These are phyloP conservation scores for Prietella phreatophila DNA, from an alignment of 2,113 vertebrate genomes.

Conservation along the genomic window DNA sequence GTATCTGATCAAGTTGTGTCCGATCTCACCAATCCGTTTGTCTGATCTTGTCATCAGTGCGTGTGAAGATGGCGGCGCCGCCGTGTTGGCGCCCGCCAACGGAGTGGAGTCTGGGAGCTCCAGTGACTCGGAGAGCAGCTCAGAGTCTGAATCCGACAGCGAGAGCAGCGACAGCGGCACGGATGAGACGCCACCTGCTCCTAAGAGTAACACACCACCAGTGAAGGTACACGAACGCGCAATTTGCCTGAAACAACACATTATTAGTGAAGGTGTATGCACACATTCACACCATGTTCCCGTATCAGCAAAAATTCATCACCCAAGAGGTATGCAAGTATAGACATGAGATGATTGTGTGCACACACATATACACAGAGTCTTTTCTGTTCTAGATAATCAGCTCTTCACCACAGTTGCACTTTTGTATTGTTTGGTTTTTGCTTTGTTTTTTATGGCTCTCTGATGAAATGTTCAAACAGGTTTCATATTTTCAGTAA, in stretches of 20 bases:
- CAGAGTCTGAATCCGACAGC: conserved; percentile 77
- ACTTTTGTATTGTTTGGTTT: neutral
- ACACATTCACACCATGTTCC: neutral
- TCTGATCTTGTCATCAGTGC: conserved; percentile 57
- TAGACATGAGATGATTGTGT: neutral
- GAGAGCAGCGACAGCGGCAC: conserved; percentile 77
- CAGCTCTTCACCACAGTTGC: neutral
- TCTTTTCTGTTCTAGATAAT: neutral
- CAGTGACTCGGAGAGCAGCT: conserved; percentile 86
- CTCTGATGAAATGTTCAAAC: neutral
- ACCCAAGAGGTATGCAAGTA: neutral
- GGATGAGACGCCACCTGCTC: conserved; percentile 60
- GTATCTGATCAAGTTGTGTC: neutral
- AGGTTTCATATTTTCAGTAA: neutral
- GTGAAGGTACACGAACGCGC: conserved; percentile 54
- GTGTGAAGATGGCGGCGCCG: conserved; percentile 63
- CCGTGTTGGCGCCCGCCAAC: conserved; percentile 75
- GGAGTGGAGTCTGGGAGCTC: conserved; percentile 77
- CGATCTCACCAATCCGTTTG: neutral
- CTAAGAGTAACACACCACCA: conserved; percentile 56
- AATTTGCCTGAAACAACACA: neutral
- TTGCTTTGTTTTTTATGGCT: neutral
- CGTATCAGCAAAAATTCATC: neutral
- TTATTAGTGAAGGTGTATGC: neutral
- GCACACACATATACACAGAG: neutral